Conservation (phyloP, 1,140 invertebrate species). For the Cryptotermes secundus region DNA sequence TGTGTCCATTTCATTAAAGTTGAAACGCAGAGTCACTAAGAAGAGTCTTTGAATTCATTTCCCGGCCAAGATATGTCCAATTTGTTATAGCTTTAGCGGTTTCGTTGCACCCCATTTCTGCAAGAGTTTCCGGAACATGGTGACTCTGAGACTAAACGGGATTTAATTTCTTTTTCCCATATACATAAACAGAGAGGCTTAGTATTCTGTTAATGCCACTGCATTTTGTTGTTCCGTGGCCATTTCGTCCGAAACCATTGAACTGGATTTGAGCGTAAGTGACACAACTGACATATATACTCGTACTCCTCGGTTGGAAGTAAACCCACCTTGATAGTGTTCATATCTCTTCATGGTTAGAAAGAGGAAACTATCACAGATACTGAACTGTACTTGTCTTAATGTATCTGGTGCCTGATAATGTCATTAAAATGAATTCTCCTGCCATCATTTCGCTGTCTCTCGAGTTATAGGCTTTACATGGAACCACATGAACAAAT, state of each 20-base stretch:
- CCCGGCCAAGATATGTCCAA: neutral
- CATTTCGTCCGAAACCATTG: neutral
- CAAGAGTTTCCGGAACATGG: neutral
- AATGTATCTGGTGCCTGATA: too few relatives aligned
- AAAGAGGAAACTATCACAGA: too few relatives aligned
- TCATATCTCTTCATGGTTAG: too few relatives aligned
- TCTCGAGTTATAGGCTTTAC: too few relatives aligned
- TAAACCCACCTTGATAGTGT: too few relatives aligned
- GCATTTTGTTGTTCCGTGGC: neutral
- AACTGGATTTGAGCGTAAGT: neutral
- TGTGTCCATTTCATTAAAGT: neutral
- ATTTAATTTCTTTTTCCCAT: slow-evolving; percentile 11
- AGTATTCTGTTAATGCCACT: neutral
- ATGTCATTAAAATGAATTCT: too few relatives aligned
- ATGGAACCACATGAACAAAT: too few relatives aligned
- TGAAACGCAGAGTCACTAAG: too few relatives aligned
- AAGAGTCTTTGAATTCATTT: neutral
- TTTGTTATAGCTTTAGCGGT: neutral
- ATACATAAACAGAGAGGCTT: neutral
- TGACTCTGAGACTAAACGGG: neutral
- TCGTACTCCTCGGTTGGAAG: too few relatives aligned
- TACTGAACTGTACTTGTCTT: too few relatives aligned
- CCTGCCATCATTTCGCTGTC: too few relatives aligned
- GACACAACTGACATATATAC: neutral
- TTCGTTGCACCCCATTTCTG: neutral